Evolutionary conservation across 1,140 invertebrate genomes (phyloP), one percentile per base, ranked within the genome.

Genomic region (Lithobius niger): DNA sequence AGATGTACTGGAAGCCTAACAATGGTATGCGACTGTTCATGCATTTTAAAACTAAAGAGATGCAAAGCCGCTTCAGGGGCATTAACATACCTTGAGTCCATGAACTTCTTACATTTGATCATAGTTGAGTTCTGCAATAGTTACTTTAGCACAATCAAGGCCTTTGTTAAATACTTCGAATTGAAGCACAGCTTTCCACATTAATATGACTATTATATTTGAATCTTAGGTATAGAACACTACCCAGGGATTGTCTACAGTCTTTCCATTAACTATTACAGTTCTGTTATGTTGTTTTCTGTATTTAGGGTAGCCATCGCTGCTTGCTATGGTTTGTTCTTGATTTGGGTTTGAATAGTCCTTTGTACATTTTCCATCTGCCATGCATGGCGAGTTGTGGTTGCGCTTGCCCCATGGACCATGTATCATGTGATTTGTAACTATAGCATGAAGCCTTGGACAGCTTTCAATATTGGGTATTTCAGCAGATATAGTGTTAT

Each of bases 381-480:
- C 48, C 61, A 61, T 63, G 52, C 58, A 61, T 54, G 42, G 48
- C 18, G 36, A 57, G 21, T 54, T 53, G 2, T 3, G 45, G 42
- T 61, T 62, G 2, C 58, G 40, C 21, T 18, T 26, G 2, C 62
- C 59, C 45, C 59, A 61, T n/a, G 59, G 52, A 47, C 61, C 56
- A 55, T 61, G 60, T 22, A 61, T 52, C 57, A 57, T 59, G 22
- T 60, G 31, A 19, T 42, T 44, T 2, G 44, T 53, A 10, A 57
- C 26, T 25, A 57, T 42, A 10, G 21, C 2, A 31, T 44, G n/a
- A 3, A 58, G 42, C 2, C 27, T 27, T 15, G 15, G 47, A 25
- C 6, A n/a, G 6, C 6, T 10, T 51, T 10, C 6, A 6, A 31
- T 6, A 25, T 51, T 26, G 4, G 49, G 10, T 25, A 10, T 25